Evolutionary conservation across 2,797 vertebrate species (phyloP).

Genomic region (Sebastes jordani): DNA sequence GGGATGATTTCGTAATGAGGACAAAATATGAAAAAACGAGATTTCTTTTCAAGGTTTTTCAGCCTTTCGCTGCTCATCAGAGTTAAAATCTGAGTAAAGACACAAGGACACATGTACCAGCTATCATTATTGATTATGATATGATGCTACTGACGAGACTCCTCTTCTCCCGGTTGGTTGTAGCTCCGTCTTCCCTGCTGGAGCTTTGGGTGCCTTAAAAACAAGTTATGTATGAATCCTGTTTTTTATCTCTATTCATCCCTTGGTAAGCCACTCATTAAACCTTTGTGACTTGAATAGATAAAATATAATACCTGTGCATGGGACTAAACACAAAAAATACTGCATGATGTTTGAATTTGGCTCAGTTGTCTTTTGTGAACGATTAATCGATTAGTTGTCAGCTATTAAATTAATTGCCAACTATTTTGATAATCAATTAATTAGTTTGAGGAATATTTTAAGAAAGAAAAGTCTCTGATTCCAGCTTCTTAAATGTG

Average conservation of each 20-base stretch:
- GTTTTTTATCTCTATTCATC: background rate
- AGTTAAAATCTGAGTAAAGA: slow-evolving; percentile 14
- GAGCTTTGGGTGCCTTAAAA: background rate
- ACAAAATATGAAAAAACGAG: background rate
- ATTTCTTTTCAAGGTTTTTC: slow-evolving; percentile 16
- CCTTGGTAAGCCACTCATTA: background rate
- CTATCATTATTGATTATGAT: background rate
- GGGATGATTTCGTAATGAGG: background rate
- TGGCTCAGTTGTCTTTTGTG: background rate
- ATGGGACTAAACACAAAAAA: background rate
- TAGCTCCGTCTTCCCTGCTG: background rate
- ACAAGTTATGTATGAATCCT: no score
- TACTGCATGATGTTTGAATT: background rate
- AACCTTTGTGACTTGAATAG: background rate
- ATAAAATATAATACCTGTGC: background rate
- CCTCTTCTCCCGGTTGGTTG: background rate
- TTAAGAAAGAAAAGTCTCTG: no score
- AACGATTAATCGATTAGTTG: no score
- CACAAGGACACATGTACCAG: background rate
- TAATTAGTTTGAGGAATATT: no score
- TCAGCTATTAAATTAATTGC: no score
- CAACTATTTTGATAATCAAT: no score
- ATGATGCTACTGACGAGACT: background rate
- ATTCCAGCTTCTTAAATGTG: no score
- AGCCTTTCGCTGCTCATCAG: slow-evolving; percentile 6